Base-by-base conservation (phyloP, 2,888 invertebrate genomes). In the Limnephilus rhombicus region DNA sequence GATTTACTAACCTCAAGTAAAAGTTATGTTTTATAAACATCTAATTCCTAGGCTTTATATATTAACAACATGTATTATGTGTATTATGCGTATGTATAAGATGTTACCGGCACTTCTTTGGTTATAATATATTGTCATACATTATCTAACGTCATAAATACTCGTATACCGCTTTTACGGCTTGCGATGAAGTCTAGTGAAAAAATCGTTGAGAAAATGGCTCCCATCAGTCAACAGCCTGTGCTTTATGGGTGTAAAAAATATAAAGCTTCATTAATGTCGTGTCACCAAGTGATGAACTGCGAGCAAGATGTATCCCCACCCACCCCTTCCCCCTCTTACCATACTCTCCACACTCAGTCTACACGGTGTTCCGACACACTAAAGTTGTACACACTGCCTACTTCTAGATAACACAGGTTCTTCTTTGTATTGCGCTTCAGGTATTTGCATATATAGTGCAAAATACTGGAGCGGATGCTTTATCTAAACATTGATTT, bases 261-360 rank as follows among this genome's bases (percentile, higher is more conserved):
- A 34, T 82, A 34, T 82, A 82, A 82, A 82, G 34, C 82, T 68
- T 68, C 68, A 68, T 68, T 68, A 68, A 68, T 68, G 68, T 68
- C 68, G 68, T 68, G 68, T 68, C 68, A 24, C 68, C 68, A 24
- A 68, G 68, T 68, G 68, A 68, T 68, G 68, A 68, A 68, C 68
- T 68, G 68, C 68, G 68, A 68, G 68, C 68, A 68, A 68, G 68
- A n/a, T 68, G 68, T 68, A 68, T 24, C 68, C 68, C 53, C 18
- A 18, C 49, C 49, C 49, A 37, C 37, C 37, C 37, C 3, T 37
- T 4, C 4, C 24, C 68, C 5, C 68, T 24, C 24, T 7, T 9
- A 68, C 68, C 24, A 24, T 24, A 68, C 24, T 0, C 5, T 9
- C 9, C 24, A 68, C 68, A 68, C 68, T 12, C 45, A 41, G 41